Evolutionary conservation across 2,113 vertebrate genomes (phyloP), one percentile per base, ranked within the genome.

Genomic region (Indicator maculatus): DNA sequence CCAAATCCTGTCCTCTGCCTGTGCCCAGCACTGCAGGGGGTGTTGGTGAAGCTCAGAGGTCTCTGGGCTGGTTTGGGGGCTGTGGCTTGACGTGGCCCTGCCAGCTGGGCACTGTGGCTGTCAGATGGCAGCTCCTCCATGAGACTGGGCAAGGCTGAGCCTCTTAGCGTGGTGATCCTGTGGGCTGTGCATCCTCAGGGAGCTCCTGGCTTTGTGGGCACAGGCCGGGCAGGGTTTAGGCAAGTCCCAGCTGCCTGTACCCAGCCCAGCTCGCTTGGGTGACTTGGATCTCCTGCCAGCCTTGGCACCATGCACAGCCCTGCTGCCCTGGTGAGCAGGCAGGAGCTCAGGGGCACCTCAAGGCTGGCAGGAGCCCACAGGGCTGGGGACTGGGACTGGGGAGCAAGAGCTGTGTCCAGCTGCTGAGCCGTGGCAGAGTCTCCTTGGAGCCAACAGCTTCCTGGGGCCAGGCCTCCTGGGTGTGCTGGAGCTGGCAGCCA

Each of bases 401-500:
- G 26, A 18, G 53, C 47, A 16, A 21, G 71, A 72, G 59, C 81
- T 0, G 15, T 30, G n/a, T 71, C 28, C 33, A 3, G 47, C 9
- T 12, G 30, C 81, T 94, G 2, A 4, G 70, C 39, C 7, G 1
- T 17, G 74, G 65, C 52, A 55, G 9, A 33, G n/a, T 26, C 33
- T 70, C 41, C 47, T 39, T 9, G 38, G 67, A 50, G 65, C 50
- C 16, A 4, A 10, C 23, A 7, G n/a, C 74, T 59, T 27, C 6
- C 0, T 3, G 3, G 69, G 69, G 58, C 69, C 3, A 2, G 4
- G 47, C 58, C 17, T 75, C 20, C 7, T 0, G 0, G 39, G 45
- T 18, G 3, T 0, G 0, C 8, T 30, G 74, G 74, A 50, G 45
- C 69, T 20, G 77, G 30, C 69, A 75, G 67, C 36, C 41, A 26